Conservation (phyloP, 2,888 invertebrate genomes). For the Drosophila setosimentum region DNA sequence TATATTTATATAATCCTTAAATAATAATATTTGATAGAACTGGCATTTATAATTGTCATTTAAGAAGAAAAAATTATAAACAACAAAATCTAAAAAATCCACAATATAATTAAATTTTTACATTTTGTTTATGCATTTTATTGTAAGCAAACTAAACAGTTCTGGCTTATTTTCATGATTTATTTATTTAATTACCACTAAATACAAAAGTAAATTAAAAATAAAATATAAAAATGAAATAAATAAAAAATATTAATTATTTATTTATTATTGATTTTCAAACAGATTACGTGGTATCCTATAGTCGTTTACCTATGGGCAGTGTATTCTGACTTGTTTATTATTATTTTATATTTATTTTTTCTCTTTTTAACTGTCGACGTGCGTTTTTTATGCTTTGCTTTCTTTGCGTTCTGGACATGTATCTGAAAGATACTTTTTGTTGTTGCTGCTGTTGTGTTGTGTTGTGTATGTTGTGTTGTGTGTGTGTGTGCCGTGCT, state of each 20-base stretch:
- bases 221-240: neutral
- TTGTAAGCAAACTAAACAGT: neutral
- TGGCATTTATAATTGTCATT: neutral
- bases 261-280: neutral
- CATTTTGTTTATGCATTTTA: neutral
- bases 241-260: neutral
- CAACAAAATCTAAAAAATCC: neutral
- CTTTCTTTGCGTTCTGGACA: slow-evolving; percentile 76
- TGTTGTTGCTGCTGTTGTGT: slow-evolving; percentile 7
- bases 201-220: neutral
- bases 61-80: neutral
- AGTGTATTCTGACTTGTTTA: slow-evolving; percentile 36
- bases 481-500: slow-evolving; percentile 53
- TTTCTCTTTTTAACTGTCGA: slow-evolving; percentile 42
- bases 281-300: slow-evolving; percentile 7
- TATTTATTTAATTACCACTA: neutral
- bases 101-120: neutral
- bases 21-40: too few species aligned
- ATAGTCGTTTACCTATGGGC: slow-evolving; percentile 2
- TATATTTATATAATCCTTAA: neutral
- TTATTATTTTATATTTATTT: slow-evolving; percentile 64
- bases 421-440: slow-evolving; percentile 77
- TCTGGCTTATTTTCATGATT: neutral
- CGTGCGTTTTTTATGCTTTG: slow-evolving; percentile 63
- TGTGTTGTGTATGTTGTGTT: slow-evolving; percentile 40